Evolutionary conservation across 2,888 invertebrate genomes (phyloP).

Genomic region (Sinhomidia bicolor): DNA sequence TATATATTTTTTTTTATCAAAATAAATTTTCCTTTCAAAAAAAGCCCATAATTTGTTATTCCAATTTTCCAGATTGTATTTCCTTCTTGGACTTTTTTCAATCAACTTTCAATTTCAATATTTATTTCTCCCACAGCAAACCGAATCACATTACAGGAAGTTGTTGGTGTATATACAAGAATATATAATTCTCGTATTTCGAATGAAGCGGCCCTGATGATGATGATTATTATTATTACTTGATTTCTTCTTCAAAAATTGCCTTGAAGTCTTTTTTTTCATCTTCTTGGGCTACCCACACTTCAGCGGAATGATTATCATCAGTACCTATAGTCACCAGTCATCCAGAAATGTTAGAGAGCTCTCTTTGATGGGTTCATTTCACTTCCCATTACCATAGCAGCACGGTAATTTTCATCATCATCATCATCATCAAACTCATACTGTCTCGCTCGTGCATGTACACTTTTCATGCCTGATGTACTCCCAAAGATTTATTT

Average conservation of each 20-base stretch:
- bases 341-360: neutral
- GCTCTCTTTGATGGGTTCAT: neutral
- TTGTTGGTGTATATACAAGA: no score
- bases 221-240: no score
- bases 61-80: no score
- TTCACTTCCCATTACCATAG: neutral
- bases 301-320: no score
- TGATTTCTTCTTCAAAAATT: neutral
- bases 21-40: no score
- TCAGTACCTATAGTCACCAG: neutral
- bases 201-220: no score
- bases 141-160: no score
- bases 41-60: no score
- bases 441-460: neutral
- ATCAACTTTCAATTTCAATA: constrained; percentile 7
- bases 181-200: no score
- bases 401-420: no score
- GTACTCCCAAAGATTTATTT: neutral
- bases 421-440: no score
- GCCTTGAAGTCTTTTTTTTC: neutral
- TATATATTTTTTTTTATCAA: no score
- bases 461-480: neutral
- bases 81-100: neutral
- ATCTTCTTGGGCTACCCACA: neutral
- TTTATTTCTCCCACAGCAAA: neutral